phyloP scores from a whole-genome alignment of 2,797 vertebrate genomes.

The Meriones psammophilus region DNA sequence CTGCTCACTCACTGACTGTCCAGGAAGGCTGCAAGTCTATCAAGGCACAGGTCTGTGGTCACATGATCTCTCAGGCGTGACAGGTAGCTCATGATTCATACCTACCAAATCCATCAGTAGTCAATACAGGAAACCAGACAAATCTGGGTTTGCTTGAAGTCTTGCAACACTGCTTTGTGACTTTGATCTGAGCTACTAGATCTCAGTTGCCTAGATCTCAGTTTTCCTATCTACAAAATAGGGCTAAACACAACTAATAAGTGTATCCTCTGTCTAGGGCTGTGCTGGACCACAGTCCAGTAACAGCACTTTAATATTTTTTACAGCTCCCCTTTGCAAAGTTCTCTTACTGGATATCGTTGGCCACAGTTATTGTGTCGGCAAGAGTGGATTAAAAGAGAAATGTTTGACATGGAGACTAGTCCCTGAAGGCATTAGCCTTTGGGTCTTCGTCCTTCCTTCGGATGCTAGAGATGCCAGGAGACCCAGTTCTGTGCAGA shows the following conservation, averaged over 20 bases:
- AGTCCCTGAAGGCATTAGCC: slow-evolving; percentile 78
- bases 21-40: not conserved
- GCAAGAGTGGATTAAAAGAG: slow-evolving; percentile 74
- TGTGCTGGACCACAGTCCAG: not conserved
- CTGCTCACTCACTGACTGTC: not conserved
- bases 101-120: not conserved
- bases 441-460: slow-evolving; percentile 65
- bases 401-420: slow-evolving; percentile 76
- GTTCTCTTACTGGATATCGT: slow-evolving; percentile 73
- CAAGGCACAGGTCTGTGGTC: not conserved
- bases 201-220: not conserved
- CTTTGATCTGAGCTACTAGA: not conserved
- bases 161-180: not conserved
- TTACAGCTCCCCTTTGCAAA: not conserved
- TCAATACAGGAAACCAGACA: not conserved
- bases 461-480: not conserved
- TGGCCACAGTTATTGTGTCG: slow-evolving; percentile 73
- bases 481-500: not conserved
- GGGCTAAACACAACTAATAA: accelerated
- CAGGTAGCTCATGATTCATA: accelerated
- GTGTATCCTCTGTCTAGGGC: no score
- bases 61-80: not conserved
- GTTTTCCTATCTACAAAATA: not conserved
- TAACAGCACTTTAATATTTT: accelerated
- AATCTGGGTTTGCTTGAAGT: not conserved